A percentile compares a stretch with the other conserved stretches of the same genome.
These are phyloP conservation scores for Gorsachius goisagi DNA, from an alignment of 2,113 vertebrate genomes.

Conservation along the genomic window DNA sequence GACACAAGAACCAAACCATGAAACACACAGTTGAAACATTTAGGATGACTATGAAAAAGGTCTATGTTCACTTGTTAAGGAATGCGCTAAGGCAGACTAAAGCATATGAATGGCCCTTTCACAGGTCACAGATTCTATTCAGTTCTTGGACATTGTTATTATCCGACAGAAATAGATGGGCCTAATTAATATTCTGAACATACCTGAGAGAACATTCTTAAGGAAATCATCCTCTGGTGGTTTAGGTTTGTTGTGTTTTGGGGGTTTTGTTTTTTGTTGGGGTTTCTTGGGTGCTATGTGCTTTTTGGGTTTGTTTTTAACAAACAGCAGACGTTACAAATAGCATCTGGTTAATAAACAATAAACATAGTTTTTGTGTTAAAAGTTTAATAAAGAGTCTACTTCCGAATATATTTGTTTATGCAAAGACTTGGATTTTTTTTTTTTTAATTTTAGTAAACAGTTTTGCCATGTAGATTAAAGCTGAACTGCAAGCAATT, in stretches of 20 bases:
- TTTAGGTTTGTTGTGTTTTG: conserved; percentile 59
- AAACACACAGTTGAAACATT: conserved; percentile 87
- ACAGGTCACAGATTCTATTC: conserved; percentile 98
- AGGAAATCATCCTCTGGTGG: conserved; percentile 84
- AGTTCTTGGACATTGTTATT: conserved; percentile 92
- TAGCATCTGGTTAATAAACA: conserved; percentile 52
- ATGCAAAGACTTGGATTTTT: background rate
- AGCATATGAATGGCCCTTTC: conserved; percentile 94
- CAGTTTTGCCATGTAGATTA: conserved; percentile 54
- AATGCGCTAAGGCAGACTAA: conserved; percentile 88
- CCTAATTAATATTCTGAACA: conserved; percentile 99
- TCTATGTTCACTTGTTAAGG: conserved; percentile 88
- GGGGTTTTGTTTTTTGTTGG: background rate
- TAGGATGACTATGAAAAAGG: conserved; percentile 90
- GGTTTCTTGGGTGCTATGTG: background rate
- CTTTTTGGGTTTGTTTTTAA: conserved; percentile 34
- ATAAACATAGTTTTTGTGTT: conserved; percentile 46
- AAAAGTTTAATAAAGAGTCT: conserved; percentile 62
- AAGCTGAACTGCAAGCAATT: conserved; percentile 68
- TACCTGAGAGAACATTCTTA: conserved; percentile 89
- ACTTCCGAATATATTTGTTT: conserved; percentile 57
- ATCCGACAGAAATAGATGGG: conserved; percentile 91
- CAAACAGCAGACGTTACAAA: conserved; percentile 61
- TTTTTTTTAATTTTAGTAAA: conserved; percentile 42
- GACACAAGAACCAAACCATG: conserved; percentile 79